Evolutionary conservation across 1,140 invertebrate genomes (phyloP).

Genomic region (Brachionus manjavacas): DNA sequence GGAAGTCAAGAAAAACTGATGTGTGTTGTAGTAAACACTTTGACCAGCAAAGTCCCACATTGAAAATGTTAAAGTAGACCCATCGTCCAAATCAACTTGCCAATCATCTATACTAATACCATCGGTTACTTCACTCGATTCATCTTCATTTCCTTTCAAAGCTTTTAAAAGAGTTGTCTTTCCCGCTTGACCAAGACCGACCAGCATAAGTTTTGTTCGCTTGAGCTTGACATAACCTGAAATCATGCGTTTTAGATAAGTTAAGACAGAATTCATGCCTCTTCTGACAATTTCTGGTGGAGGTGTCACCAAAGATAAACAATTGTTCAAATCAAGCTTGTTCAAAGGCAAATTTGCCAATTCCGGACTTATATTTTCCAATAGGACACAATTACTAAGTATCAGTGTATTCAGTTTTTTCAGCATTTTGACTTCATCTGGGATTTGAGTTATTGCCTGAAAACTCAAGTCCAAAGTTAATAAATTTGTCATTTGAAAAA

Average conservation of each 20-base stretch:
- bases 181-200: slow-evolving; percentile 56
- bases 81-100: slow-evolving; percentile 41
- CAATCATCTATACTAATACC: slow-evolving; percentile 54
- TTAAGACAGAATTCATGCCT: slow-evolving; percentile 49
- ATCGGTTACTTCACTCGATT: slow-evolving; percentile 49
- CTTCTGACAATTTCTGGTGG: slow-evolving; percentile 51
- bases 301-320: slow-evolving; percentile 51
- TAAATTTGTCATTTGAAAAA: background rate
- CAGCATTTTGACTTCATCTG: slow-evolving; percentile 33
- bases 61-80: slow-evolving; percentile 47
- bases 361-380: slow-evolving; percentile 45
- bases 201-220: slow-evolving; percentile 56
- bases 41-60: slow-evolving; percentile 57
- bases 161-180: slow-evolving; percentile 51
- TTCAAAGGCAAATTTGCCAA: slow-evolving; percentile 48
- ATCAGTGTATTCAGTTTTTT: slow-evolving; percentile 25
- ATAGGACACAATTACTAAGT: slow-evolving; percentile 5
- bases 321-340: slow-evolving; percentile 48
- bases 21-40: slow-evolving; percentile 57
- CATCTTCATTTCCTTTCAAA: slow-evolving; percentile 17
- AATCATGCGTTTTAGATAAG: slow-evolving; percentile 50
- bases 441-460: slow-evolving; percentile 45
- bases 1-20: slow-evolving; percentile 56
- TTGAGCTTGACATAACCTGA: slow-evolving; percentile 50
- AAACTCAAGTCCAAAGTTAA: slow-evolving; percentile 43